A percentile compares a stretch with the other conserved stretches of the same genome.
These are phyloP conservation scores for Clarias platycephalus DNA, from an alignment of 2,797 vertebrate species.

Conservation along the genomic window DNA sequence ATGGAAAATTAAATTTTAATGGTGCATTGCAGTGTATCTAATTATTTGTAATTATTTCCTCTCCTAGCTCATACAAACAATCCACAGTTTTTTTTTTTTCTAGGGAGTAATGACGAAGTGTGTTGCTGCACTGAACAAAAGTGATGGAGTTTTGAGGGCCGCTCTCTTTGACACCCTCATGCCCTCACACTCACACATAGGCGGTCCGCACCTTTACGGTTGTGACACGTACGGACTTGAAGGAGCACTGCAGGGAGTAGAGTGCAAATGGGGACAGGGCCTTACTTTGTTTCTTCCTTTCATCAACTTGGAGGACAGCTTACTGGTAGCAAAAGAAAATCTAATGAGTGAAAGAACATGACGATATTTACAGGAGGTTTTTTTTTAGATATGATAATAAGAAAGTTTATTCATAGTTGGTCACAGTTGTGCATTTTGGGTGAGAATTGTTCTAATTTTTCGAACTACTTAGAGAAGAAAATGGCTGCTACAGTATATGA, in stretches of 20 bases:
- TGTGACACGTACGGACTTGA: neutral
- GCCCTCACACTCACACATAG: neutral
- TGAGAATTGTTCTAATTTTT: too few relatives aligned
- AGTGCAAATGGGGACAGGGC: neutral
- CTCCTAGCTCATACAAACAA: neutral
- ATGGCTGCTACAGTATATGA: neutral
- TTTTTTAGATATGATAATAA: neutral
- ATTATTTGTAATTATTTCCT: constrained; percentile 3
- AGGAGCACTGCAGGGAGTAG: neutral
- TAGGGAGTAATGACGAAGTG: neutral
- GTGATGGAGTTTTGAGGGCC: neutral
- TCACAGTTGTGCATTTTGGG: neutral
- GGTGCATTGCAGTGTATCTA: neutral
- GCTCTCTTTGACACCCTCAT: neutral
- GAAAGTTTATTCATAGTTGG: neutral
- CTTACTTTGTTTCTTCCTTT: neutral
- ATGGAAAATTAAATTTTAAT: neutral
- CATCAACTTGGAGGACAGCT: neutral
- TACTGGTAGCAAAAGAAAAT: neutral
- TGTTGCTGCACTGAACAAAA: neutral
- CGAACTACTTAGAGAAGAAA: neutral
- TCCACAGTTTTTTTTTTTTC: neutral
- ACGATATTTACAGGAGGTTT: neutral
- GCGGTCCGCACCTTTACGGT: neutral
- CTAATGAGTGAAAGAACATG: neutral